Evolutionary conservation across 2,888 invertebrate species (phyloP).

Genomic region (Melolontha melolontha): DNA sequence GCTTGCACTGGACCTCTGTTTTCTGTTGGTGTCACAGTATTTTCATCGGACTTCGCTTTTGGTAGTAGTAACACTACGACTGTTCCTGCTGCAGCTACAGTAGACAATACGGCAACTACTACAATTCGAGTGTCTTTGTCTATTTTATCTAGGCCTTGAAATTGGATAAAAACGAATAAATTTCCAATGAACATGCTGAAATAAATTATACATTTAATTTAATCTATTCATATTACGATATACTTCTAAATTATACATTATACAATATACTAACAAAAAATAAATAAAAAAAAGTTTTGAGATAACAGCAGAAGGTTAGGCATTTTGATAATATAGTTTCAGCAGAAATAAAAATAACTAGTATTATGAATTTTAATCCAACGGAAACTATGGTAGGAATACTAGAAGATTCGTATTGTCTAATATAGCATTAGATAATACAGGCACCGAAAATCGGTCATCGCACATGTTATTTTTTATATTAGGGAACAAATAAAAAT

Average conservation of each 20-base stretch:
- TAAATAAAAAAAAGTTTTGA: too few relatives aligned
- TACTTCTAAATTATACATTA: neutral
- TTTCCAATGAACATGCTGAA: conserved; percentile 95
- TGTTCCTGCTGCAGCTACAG: conserved; percentile 78
- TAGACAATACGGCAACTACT: conserved; percentile 85
- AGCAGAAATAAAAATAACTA: too few relatives aligned
- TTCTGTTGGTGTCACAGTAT: conserved; percentile 62
- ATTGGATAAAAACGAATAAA: conserved; percentile 91
- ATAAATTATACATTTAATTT: conserved; percentile 49
- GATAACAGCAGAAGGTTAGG: too few relatives aligned
- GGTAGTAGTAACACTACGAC: conserved; percentile 75
- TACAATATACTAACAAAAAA: too few relatives aligned
- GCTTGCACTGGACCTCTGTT: conserved; percentile 74
- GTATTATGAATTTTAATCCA: too few relatives aligned
- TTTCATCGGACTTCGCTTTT: conserved; percentile 66
- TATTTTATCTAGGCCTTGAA: conserved; percentile 83
- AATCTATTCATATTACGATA: neutral
- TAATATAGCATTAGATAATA: too few relatives aligned
- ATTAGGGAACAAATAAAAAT: too few relatives aligned
- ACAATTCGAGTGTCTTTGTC: conserved; percentile 77
- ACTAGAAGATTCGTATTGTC: too few relatives aligned
- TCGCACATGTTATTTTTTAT: too few relatives aligned
- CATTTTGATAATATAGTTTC: too few relatives aligned
- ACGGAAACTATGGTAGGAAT: too few relatives aligned
- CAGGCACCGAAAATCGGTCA: too few relatives aligned